Evolutionary conservation across 2,888 invertebrate genomes (phyloP).

Genomic region (Andrena flavipes): DNA sequence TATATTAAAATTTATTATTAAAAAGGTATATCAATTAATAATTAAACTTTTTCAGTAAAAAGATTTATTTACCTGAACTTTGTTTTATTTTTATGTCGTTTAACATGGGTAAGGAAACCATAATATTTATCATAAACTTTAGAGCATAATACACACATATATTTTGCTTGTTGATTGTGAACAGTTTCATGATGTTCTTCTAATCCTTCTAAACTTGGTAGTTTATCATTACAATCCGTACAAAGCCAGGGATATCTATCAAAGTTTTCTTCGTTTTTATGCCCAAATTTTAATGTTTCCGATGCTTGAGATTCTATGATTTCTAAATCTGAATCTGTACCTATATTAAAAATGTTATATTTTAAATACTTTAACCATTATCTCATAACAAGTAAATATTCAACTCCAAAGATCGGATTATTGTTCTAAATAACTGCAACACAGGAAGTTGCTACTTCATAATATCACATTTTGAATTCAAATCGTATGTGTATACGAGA

Average conservation of each 20-base stretch:
- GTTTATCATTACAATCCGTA: constrained; percentile 85
- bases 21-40: constrained; percentile 18
- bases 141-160: constrained; percentile 89
- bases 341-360: constrained; percentile 58
- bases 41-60: constrained; percentile 60
- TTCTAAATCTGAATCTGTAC: constrained; percentile 82
- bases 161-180: constrained; percentile 88
- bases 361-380: constrained; percentile 11
- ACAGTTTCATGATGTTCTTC: constrained; percentile 87
- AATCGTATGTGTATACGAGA: not conserved
- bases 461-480: not conserved
- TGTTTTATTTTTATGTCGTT: constrained; percentile 87
- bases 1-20: constrained; percentile 33
- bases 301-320: constrained; percentile 78
- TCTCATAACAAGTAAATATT: not conserved
- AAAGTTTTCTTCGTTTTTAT: constrained; percentile 82
- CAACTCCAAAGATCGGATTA: not conserved
- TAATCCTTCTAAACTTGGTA: constrained; percentile 85
- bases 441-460: not conserved
- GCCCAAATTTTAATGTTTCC: constrained; percentile 73
- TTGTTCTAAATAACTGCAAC: not conserved
- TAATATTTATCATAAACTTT: constrained; percentile 88
- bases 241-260: constrained; percentile 86
- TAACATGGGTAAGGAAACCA: constrained; percentile 88
- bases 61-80: constrained; percentile 86